Evolutionary conservation across 2,888 invertebrate species (phyloP).

Genomic region (Platycheirus albimanus): DNA sequence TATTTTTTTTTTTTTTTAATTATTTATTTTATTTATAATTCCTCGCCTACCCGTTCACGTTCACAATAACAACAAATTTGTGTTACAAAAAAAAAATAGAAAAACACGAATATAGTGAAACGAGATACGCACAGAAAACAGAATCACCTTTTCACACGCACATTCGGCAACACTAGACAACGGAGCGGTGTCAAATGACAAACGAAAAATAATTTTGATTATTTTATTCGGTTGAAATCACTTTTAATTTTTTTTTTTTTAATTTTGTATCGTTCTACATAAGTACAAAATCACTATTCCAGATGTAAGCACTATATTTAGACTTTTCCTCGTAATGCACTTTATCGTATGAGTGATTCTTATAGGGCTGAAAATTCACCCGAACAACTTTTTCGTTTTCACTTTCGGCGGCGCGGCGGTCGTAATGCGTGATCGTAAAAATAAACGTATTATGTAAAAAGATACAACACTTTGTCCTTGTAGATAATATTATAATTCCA

Average conservation of each 20-base stretch:
- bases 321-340: constrained; percentile 53
- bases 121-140: constrained; percentile 41
- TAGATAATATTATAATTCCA: constrained; percentile 22
- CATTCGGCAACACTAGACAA: constrained; percentile 11
- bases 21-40: not conserved
- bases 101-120: constrained; percentile 36
- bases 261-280: constrained; percentile 38
- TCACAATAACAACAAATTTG: constrained; percentile 13
- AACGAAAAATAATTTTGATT: constrained; percentile 14
- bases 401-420: too few species aligned
- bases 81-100: constrained; percentile 1
- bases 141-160: constrained; percentile 42
- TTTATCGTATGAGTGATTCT: constrained; percentile 66
- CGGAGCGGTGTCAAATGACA: constrained; percentile 65
- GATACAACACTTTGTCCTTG: constrained; percentile 22
- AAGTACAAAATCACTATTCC: constrained; percentile 62
- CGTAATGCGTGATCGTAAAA: constrained; percentile 28
- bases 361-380: constrained; percentile 28
- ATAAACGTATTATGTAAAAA: constrained; percentile 4
- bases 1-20: not conserved
- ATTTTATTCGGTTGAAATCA: constrained; percentile 25
- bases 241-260: too few species aligned
- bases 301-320: constrained; percentile 72
- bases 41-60: too few species aligned
- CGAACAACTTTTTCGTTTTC: constrained; percentile 37